phyloP scores from a whole-genome alignment of 2,113 vertebrate species.

The Cyprinodon brontotheroides region DNA sequence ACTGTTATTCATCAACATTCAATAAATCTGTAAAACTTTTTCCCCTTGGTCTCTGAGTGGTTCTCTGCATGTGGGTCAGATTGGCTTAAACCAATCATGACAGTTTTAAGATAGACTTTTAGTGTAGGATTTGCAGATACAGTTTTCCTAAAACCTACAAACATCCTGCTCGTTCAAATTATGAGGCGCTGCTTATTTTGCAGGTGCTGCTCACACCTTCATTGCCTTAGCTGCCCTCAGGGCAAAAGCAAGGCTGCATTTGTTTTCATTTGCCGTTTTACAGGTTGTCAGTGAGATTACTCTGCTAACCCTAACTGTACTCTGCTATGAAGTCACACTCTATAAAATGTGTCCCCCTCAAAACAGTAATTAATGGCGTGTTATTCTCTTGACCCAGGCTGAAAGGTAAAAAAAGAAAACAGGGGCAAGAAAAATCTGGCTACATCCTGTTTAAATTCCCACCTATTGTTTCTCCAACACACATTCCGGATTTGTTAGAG shows the following conservation, averaged over 20 bases:
- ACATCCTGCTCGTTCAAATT: not conserved
- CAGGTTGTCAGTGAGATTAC: slow-evolving; percentile 2
- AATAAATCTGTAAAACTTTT: too few species aligned
- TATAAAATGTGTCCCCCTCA: slow-evolving; percentile 36
- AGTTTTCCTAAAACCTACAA: not conserved
- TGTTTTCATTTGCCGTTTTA: slow-evolving; percentile 24
- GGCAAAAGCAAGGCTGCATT: slow-evolving; percentile 27
- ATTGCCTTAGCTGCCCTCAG: slow-evolving; percentile 3
- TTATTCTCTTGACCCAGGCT: slow-evolving; percentile 24
- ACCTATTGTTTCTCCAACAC: slow-evolving; percentile 43
- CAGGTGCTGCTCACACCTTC: slow-evolving; percentile 15
- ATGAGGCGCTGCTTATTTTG: not conserved
- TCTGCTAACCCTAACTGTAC: slow-evolving; percentile 15
- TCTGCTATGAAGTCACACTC: slow-evolving; percentile 41
- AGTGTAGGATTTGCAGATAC: not conserved
- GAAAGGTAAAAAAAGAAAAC: slow-evolving; percentile 15
- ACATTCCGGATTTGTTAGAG: slow-evolving; percentile 33
- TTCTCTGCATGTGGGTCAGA: too few species aligned
- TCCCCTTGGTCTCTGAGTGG: too few species aligned
- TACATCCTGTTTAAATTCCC: slow-evolving; percentile 31
- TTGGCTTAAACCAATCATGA: too few species aligned
- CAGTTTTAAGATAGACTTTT: not conserved
- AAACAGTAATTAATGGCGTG: slow-evolving; percentile 49
- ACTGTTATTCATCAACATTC: too few species aligned
- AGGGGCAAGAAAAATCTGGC: slow-evolving; percentile 11